Base-by-base conservation (phyloP, 2,113 vertebrate species). In the Cheirogaleus medius region DNA sequence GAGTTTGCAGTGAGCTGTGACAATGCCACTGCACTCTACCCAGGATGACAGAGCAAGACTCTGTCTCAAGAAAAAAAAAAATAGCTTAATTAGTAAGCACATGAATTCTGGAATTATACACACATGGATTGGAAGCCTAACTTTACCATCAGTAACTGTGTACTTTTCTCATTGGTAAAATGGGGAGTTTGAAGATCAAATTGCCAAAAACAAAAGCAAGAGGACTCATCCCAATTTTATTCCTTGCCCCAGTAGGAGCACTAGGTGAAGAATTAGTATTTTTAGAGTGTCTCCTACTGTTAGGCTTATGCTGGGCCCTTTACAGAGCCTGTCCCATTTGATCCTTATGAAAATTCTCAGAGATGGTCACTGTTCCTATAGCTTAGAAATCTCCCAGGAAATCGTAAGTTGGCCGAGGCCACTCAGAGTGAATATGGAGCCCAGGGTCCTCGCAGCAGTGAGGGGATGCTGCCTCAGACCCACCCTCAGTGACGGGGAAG, bases 331-430 rank as follows among this genome's bases (percentile, higher is more conserved):
- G 18, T 86, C 25, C 83, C 63, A 73, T 39, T 88, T 54, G 29
- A 76, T 77, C 34, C 34, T 85, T 94, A 58, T 29, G 58, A 88
- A 95, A 94, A 76, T 44, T 47, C 56, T 85, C 23, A 85, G 42
- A 69, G 15, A n/a, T 63, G 54, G 20, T 20, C 74, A 27, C 85
- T 76, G 58, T 42, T 90, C 47, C 29, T 14, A 13, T 8, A 71
- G 68, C 42, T 87, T 84, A 74, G 68, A 77, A n/a, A 86, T 76
- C 47, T 64, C 74, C 47, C 6, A 86, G 80, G 85, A 97, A 78
- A 34, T 21, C 37, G 29, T 37, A 49, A 20, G 42, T 12, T 34
- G 42, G 10, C 49, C 77, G 86, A 89, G 21, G 39, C 56, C 64
- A 42, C n/a, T 90, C 80, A 86, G 34, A 86, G 21, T 34, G 15